phyloP scores from a whole-genome alignment of 2,113 vertebrate species.

The Nibea albiflora region DNA sequence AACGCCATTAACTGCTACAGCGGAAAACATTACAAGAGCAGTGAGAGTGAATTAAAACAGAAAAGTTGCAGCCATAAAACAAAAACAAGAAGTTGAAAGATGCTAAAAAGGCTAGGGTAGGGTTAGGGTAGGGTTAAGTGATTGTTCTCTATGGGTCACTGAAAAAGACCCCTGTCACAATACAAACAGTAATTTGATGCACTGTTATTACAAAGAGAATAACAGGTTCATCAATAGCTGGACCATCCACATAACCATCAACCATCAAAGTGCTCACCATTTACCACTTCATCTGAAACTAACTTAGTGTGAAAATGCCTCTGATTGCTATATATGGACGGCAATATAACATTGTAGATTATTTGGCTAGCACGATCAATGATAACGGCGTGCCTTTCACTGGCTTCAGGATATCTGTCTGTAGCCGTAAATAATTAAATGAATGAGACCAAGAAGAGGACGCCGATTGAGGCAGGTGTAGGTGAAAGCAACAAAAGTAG shows the following conservation, averaged over 20 bases:
- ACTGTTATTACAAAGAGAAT: not conserved
- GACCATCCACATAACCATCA: slow-evolving; percentile 18
- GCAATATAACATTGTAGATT: slow-evolving; percentile 32
- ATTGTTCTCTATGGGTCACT: not conserved
- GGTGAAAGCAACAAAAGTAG: slow-evolving; percentile 32
- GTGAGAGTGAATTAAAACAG: not conserved
- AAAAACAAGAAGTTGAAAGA: not conserved
- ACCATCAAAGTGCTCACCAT: slow-evolving; percentile 19
- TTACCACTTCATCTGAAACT: slow-evolving; percentile 51
- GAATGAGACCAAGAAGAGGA: slow-evolving; percentile 17
- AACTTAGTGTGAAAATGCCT: slow-evolving; percentile 57
- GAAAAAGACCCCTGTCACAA: not conserved
- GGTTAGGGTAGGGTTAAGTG: no score
- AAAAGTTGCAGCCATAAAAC: not conserved
- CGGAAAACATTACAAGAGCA: not conserved
- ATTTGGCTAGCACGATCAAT: slow-evolving; percentile 37
- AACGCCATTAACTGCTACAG: not conserved
- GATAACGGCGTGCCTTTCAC: slow-evolving; percentile 1
- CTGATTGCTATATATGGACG: slow-evolving; percentile 35
- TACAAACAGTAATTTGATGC: slow-evolving; percentile 3
- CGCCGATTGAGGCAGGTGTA: not conserved
- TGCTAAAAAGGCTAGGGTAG: no score
- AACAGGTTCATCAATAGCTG: slow-evolving; percentile 8
- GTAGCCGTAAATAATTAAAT: slow-evolving; percentile 26
- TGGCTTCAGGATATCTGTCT: not conserved